Percentiles rank a stretch among this genome's conserved stretches.
Evolutionary conservation across 64 coral and sea anemone species (phyloP).

Genomic region (Anthopleura sola): DNA sequence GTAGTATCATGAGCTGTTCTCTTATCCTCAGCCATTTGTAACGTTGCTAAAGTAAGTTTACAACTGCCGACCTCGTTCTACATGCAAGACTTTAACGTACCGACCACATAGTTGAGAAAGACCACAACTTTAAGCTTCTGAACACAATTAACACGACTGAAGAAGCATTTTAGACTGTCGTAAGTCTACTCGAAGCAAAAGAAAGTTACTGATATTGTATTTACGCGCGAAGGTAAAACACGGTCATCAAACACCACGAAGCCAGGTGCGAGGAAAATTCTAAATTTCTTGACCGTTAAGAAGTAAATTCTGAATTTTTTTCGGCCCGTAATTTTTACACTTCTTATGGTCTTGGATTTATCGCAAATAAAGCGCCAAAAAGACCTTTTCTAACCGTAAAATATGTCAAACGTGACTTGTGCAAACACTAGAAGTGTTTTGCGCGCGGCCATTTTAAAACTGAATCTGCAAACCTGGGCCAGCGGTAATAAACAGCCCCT

Average conservation of each 20-base stretch:
- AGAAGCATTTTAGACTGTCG: background rate
- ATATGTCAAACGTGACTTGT: slow-evolving; percentile 9
- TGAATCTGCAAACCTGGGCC: background rate
- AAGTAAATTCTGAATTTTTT: background rate
- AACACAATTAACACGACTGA: background rate
- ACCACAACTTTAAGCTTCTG: background rate
- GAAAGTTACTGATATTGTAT: background rate
- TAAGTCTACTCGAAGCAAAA: background rate
- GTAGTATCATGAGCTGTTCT: slow-evolving; percentile 2
- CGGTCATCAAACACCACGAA: background rate
- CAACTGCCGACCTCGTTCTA: background rate
- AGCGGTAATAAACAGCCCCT: background rate
- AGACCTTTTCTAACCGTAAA: slow-evolving; percentile 14
- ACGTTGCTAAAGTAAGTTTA: background rate
- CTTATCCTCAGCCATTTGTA: background rate
- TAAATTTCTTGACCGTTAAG: background rate
- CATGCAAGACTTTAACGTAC: background rate
- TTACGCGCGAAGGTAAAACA: background rate
- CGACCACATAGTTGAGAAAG: background rate
- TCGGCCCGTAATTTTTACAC: background rate
- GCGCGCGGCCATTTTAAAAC: slow-evolving; percentile 8
- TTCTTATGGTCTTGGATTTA: background rate
- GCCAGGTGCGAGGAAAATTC: background rate
- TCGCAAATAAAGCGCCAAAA: slow-evolving; percentile 5
- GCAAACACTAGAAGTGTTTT: slow-evolving; percentile 22